A percentile compares a stretch with the other conserved stretches of the same genome.
Conservation (phyloP, 2,797 vertebrate genomes). For the Benthosema pterotum region DNA sequence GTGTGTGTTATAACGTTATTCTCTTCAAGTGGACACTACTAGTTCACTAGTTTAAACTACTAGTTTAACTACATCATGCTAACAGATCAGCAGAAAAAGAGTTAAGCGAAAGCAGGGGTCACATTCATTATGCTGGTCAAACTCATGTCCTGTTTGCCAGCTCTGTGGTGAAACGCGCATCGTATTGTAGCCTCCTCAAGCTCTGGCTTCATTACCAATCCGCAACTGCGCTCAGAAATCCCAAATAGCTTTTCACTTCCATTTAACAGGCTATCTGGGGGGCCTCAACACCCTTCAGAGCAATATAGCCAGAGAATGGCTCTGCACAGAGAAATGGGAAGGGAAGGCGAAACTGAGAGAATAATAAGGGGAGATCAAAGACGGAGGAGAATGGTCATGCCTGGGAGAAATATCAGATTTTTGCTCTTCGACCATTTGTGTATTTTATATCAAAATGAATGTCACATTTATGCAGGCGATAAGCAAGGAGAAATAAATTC, state of each 20-base stretch:
- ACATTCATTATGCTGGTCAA: too few species aligned
- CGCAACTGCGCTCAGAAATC: constrained; percentile 36
- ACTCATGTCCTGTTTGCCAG: constrained; percentile 9
- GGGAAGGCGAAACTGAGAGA: constrained; percentile 16
- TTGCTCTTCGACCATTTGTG: not conserved
- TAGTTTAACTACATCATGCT: too few species aligned
- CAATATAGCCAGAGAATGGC: constrained; percentile 38
- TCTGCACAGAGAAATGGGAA: constrained; percentile 24
- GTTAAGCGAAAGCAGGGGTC: too few species aligned
- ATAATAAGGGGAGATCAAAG: constrained; percentile 20
- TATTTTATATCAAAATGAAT: constrained; percentile 13
- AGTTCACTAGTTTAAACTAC: too few species aligned
- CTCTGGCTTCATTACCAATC: constrained; percentile 45
- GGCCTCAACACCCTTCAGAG: constrained; percentile 45
- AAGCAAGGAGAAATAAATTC: constrained; percentile 1
- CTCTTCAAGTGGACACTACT: too few species aligned
- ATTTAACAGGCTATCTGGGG: constrained; percentile 41
- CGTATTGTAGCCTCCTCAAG: not conserved
- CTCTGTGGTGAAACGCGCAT: not conserved
- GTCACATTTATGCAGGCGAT: not conserved
- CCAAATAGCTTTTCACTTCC: constrained; percentile 51
- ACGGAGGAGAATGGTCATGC: constrained; percentile 21
- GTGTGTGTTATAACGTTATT: too few species aligned
- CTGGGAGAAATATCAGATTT: constrained; percentile 3
- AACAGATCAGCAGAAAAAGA: too few species aligned